Base-by-base conservation (phyloP, 2,888 invertebrate genomes). In the Acleris emargana region DNA sequence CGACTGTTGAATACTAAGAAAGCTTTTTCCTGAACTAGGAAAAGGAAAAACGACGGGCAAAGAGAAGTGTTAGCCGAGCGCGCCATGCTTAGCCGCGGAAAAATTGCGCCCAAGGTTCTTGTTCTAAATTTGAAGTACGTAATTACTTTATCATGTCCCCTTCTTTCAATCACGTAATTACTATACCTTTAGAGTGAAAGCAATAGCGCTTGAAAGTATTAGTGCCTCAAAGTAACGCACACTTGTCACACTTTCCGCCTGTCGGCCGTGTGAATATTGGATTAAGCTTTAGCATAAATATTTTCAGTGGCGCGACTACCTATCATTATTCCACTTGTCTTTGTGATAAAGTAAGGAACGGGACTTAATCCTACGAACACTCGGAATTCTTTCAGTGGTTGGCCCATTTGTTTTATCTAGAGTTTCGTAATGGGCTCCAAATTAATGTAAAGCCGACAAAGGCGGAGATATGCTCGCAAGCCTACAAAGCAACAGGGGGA, bases 1-100 rank as follows among this genome's bases (percentile, higher is more conserved):
- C 18, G 32, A 38, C 49, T 16, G 49, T 28, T n/a, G 18, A 61
- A 53, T 49, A 62, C 25, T 64, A 69, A 68, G 68, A 80, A 76
- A 76, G 75, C 75, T 77, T 76, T 80, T 69, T 69, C 76, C 73
- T 76, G 70, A 78, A 78, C 76, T 73, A 72, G 71, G 61, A 73
- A 72, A 67, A 70, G 5, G 60, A 76, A 73, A 68, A 64, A 49
- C 43, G 6, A 7, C 3, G 32, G 5, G 20, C n/a, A 45, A 52
- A 51, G 25, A 32, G 69, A 63, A 61, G 45, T 20, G 45, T 53
- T 61, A 11, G 60, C 25, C 53, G 45, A 53, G 47, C n/a, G 25
- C 52, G 28, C 53, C n/a, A 6, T 9, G 11, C 3, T 11, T 20
- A 25, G 17, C 16, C 47, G 6, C 47, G n/a, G 45, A 17, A 45